Percentiles rank a stretch among this genome's conserved stretches.
Conservation (phyloP, 2,888 invertebrate species). For the Schizotus pectinicornis region DNA sequence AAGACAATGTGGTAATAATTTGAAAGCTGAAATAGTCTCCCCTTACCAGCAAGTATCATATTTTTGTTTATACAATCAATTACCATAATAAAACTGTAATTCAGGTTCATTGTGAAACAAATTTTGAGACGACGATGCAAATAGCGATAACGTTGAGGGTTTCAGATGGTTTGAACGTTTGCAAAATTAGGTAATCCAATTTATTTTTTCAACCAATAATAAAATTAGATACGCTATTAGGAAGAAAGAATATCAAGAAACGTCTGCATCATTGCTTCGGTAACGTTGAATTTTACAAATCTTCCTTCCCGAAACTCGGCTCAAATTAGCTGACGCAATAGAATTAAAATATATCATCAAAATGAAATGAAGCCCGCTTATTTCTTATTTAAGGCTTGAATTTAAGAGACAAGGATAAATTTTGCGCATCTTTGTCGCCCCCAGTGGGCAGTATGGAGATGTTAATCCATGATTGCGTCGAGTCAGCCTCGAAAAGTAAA, state of each 20-base stretch:
- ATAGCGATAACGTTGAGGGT: conserved; percentile 17
- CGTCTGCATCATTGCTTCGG: neutral
- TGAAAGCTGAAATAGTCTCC: conserved; percentile 34
- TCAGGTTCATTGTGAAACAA: conserved; percentile 10
- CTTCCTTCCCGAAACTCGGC: neutral
- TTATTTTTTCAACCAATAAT: conserved; percentile 18
- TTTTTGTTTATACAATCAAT: conserved; percentile 44
- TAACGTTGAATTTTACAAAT: conserved; percentile 3
- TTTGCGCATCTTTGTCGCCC: no score
- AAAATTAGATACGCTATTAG: conserved; percentile 1
- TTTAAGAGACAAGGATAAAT: no score
- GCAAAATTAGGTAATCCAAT: conserved; percentile 4
- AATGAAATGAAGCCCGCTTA: neutral
- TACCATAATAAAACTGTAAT: conserved; percentile 38
- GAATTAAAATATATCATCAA: neutral
- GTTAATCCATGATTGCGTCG: no score
- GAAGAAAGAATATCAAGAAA: conserved; percentile 1
- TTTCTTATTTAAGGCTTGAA: conserved; percentile 7
- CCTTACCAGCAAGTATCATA: conserved; percentile 31
- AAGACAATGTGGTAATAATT: conserved; percentile 34
- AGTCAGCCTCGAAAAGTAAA: no score
- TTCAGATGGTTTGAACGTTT: conserved; percentile 16
- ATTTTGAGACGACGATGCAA: conserved; percentile 11
- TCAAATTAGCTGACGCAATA: neutral
- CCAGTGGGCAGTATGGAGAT: no score